phyloP scores from a whole-genome alignment of 1,140 invertebrate species.

The Papilio helenus region DNA sequence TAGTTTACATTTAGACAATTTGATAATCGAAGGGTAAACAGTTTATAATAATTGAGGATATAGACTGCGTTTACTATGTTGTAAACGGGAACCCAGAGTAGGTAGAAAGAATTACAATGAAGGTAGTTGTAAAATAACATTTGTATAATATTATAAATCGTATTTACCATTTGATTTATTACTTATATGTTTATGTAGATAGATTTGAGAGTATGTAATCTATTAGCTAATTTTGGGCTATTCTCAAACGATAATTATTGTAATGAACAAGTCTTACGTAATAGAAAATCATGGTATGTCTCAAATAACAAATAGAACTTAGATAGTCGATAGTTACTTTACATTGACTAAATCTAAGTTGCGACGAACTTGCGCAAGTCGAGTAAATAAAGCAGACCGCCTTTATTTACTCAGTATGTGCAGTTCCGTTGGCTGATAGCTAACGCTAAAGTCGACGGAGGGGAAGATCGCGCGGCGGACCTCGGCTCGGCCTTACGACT shows the following conservation, averaged over 20 bases:
- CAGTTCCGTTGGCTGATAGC: slow-evolving; percentile 54
- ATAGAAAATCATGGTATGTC: too few species aligned
- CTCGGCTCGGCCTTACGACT: slow-evolving; percentile 48
- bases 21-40: too few species aligned
- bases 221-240: neutral
- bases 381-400: slow-evolving; percentile 56
- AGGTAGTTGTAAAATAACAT: neutral
- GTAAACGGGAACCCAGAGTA: too few species aligned
- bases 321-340: neutral
- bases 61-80: too few species aligned
- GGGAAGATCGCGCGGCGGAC: slow-evolving; percentile 54
- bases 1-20: neutral
- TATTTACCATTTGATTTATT: too few species aligned
- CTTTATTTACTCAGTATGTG: slow-evolving; percentile 52
- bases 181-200: too few species aligned
- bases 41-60: too few species aligned
- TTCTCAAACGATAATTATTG: neutral
- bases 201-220: neutral
- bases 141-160: neutral
- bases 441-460: slow-evolving; percentile 57
- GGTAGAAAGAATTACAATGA: neutral
- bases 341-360: slow-evolving; percentile 7
- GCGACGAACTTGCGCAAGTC: slow-evolving; percentile 15
- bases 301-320: neutral
- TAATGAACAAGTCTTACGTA: neutral